Percentiles rank a stretch among this genome's conserved stretches.
Evolutionary conservation across 2,797 vertebrate genomes (phyloP).

Genomic region (Chloroceryle inda): DNA sequence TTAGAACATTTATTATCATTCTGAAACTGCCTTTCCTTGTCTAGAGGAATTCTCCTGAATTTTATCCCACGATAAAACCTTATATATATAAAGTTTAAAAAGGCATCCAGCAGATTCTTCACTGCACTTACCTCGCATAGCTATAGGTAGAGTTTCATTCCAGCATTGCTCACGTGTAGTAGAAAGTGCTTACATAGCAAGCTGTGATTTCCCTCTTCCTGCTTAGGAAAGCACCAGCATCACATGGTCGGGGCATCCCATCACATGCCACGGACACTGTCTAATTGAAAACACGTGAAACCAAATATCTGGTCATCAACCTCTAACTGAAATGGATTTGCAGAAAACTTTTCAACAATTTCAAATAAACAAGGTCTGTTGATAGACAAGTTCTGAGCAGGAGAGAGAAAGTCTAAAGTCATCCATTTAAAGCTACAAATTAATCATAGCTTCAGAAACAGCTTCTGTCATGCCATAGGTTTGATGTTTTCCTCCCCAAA

Average conservation of each 20-base stretch:
- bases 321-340: neutral
- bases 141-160: neutral
- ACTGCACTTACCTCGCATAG: neutral
- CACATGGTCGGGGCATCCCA: neutral
- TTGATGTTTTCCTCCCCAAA: conserved; percentile 6
- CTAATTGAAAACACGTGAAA: neutral
- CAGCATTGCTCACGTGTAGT: neutral
- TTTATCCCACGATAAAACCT: neutral
- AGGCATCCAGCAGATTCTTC: neutral
- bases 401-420: neutral
- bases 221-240: neutral
- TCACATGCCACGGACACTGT: neutral
- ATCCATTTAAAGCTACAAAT: conserved; percentile 15
- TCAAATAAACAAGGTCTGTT: conserved; percentile 4
- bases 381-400: neutral
- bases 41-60: neutral
- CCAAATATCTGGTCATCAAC: neutral
- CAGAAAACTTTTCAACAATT: neutral
- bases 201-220: conserved; percentile 9
- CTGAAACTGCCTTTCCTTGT: neutral
- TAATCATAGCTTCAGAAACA: conserved; percentile 33
- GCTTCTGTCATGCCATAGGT: conserved; percentile 19
- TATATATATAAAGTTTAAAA: neutral
- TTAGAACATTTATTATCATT: neutral
- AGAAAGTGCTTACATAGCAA: neutral